Evolutionary conservation across 2,797 vertebrate genomes (phyloP).

Genomic region (Aeoliscus strigatus): DNA sequence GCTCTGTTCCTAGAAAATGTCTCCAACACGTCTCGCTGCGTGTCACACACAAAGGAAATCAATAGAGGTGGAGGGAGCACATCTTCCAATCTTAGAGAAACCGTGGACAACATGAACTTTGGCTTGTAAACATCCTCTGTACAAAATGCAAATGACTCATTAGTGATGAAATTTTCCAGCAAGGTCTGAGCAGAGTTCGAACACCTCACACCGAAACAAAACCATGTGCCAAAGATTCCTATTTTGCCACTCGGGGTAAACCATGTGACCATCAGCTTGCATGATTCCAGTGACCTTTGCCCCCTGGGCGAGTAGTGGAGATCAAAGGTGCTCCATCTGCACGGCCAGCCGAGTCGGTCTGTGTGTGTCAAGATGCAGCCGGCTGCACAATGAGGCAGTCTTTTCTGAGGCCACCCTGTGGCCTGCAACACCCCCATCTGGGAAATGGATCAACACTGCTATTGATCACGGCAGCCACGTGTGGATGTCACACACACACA

Average conservation of each 20-base stretch:
- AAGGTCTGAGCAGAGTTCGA: neutral
- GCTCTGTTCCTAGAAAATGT: conserved; percentile 37
- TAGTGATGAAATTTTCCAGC: conserved; percentile 2
- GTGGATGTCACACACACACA: conserved; percentile 24
- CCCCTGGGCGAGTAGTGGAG: conserved; percentile 12
- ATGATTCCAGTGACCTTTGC: conserved; percentile 21
- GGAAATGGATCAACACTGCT: conserved; percentile 29
- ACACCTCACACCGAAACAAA: neutral
- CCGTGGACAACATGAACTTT: conserved; percentile 3
- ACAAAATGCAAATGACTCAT: conserved; percentile 1
- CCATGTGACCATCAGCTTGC: conserved; percentile 9
- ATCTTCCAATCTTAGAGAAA: conserved; percentile 11
- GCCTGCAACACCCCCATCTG: conserved; percentile 13
- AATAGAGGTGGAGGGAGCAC: conserved; percentile 19
- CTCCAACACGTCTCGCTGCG: conserved; percentile 20
- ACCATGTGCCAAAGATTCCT: neutral
- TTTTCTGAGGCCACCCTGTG: conserved; percentile 18
- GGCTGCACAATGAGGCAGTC: conserved; percentile 31
- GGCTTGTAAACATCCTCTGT: conserved; percentile 3
- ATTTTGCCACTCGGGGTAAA: conserved; percentile 1
- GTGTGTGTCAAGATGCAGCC: conserved; percentile 28
- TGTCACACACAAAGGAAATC: conserved; percentile 52
- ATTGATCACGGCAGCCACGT: conserved; percentile 25
- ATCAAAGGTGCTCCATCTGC: conserved; percentile 43
- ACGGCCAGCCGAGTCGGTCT: conserved; percentile 8